These are phyloP conservation scores for Acheta domesticus DNA, from an alignment of 2,888 invertebrate genomes.

Conservation along the genomic window DNA sequence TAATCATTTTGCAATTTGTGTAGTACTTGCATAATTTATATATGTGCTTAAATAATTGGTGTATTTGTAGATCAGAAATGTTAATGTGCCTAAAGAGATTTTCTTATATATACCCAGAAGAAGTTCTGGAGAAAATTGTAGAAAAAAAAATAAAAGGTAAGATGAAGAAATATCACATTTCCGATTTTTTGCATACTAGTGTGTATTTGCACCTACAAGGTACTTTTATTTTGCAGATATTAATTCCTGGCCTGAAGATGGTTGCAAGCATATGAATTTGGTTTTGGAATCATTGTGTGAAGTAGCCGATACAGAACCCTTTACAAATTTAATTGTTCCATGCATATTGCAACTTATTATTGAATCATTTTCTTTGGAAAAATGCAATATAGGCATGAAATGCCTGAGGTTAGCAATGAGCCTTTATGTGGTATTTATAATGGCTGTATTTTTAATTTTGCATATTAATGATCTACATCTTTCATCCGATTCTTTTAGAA, in stretches of 20 bases:
- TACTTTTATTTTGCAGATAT: not conserved
- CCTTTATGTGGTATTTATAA: too few species aligned
- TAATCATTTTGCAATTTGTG: too few species aligned
- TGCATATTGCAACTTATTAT: constrained; percentile 41
- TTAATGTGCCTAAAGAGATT: constrained; percentile 53
- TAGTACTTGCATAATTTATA: too few species aligned
- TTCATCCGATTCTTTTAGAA: constrained; percentile 21
- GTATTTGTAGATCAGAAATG: constrained; percentile 33
- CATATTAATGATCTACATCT: not conserved
- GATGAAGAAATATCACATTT: not conserved
- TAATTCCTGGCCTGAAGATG: constrained; percentile 3
- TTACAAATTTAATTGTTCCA: constrained; percentile 49
- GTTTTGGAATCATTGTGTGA: constrained; percentile 50
- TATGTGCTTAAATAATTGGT: too few species aligned
- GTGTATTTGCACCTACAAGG: not conserved
- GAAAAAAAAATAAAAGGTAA: constrained; percentile 35
- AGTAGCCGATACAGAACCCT: constrained; percentile 52
- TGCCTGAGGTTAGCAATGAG: constrained; percentile 26
- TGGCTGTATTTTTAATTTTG: too few species aligned
- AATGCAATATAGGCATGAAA: constrained; percentile 25
- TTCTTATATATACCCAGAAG: constrained; percentile 53
- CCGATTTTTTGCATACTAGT: not conserved
- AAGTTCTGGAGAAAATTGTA: constrained; percentile 53
- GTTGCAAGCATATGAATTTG: not conserved
- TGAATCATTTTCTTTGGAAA: not conserved